A percentile compares a stretch with the other conserved stretches of the same genome.
Conservation (phyloP, 2,797 vertebrate genomes). For the Triplophysa yarkandensis region DNA sequence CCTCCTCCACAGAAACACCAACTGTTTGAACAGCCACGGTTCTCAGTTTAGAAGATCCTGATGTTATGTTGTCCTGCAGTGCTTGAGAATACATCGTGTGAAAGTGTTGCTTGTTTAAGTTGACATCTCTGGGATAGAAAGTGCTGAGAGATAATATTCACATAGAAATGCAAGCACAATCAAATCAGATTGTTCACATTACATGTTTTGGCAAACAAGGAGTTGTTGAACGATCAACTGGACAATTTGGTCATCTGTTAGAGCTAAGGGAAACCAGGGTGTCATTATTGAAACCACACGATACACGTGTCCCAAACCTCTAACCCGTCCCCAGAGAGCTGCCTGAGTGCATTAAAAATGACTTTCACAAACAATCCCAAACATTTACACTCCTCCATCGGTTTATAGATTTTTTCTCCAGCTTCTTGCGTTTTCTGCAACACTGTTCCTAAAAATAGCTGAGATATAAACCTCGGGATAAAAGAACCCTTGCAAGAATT, state of each 20-base stretch:
- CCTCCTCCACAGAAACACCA: conserved; percentile 59
- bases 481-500: too few relatives aligned
- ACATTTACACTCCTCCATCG: neutral
- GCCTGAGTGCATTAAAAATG: conserved; percentile 20
- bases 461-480: conserved; percentile 33
- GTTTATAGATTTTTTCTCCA: conserved; percentile 44
- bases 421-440: conserved; percentile 34
- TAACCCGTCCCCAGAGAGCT: conserved; percentile 27
- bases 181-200: neutral
- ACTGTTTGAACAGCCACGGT: conserved; percentile 67
- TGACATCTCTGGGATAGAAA: conserved; percentile 53
- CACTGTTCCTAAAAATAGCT: conserved; percentile 42
- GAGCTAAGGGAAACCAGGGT: conserved; percentile 1
- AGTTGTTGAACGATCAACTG: neutral
- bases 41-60: conserved; percentile 69
- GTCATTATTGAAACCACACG: neutral
- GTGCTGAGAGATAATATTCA: conserved; percentile 60
- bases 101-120: conserved; percentile 60
- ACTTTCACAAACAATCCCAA: conserved; percentile 14
- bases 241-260: neutral
- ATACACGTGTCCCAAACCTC: conserved; percentile 6
- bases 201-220: neutral
- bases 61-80: conserved; percentile 55
- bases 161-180: neutral
- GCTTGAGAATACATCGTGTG: conserved; percentile 18